phyloP scores from a whole-genome alignment of 2,888 invertebrate genomes.

The Timema podura region DNA sequence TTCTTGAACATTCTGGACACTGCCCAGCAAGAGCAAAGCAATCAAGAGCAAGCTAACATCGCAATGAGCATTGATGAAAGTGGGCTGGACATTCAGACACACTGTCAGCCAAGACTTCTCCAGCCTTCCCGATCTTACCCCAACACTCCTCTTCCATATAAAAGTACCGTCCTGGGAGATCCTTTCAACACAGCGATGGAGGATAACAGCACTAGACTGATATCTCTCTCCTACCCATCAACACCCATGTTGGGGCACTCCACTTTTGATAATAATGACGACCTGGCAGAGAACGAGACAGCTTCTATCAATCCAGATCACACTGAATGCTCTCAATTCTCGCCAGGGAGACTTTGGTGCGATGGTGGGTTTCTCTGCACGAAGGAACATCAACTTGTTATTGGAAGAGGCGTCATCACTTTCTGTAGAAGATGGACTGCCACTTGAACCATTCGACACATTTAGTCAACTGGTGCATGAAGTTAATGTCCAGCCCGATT shows the following conservation, averaged over 20 bases:
- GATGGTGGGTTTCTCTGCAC: background rate
- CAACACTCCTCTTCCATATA: conserved; percentile 41
- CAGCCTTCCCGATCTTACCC: conserved; percentile 44
- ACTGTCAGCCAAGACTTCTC: conserved; percentile 34
- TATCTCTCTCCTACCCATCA: conserved; percentile 71
- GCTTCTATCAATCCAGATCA: background rate
- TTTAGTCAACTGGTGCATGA: conserved; percentile 22
- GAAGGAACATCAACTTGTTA: conserved; percentile 20
- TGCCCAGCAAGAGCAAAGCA: conserved; percentile 6
- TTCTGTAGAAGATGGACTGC: conserved; percentile 17
- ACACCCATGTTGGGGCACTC: conserved; percentile 56
- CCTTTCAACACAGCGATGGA: conserved; percentile 41
- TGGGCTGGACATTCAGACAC: conserved; percentile 15
- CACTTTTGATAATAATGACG: conserved; percentile 12
- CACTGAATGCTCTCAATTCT: conserved; percentile 14
- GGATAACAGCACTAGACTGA: conserved; percentile 35
- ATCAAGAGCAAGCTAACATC: conserved; percentile 14
- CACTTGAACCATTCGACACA: conserved; percentile 20
- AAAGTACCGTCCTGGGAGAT: conserved; percentile 17
- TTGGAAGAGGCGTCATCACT: conserved; percentile 16
- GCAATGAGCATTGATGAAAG: conserved; percentile 12
- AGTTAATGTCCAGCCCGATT: background rate
- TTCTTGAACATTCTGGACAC: conserved; percentile 59
- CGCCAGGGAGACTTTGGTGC: background rate
- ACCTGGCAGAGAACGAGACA: conserved; percentile 9